These are phyloP conservation scores for Scelioninae gen. 2 DNA, from an alignment of 2,888 invertebrate genomes.

Conservation along the genomic window DNA sequence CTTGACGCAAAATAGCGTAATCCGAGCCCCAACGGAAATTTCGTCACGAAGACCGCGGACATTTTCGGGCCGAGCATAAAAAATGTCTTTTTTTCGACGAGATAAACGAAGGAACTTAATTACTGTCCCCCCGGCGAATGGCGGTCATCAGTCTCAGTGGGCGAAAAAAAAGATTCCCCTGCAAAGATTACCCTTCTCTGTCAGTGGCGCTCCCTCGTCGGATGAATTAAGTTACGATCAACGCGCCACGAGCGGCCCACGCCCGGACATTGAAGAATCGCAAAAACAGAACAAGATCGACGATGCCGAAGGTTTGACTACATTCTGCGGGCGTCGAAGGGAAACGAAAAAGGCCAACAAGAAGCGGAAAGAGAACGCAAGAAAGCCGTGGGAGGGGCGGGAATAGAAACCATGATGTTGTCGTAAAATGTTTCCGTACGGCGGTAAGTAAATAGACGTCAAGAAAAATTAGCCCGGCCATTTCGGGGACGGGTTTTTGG, in stretches of 20 bases:
- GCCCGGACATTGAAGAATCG: constrained; percentile 58
- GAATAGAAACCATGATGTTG: not conserved
- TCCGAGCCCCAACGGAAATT: constrained; percentile 38
- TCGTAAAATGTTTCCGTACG: too few species aligned
- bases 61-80: constrained; percentile 30
- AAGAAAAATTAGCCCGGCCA: too few species aligned
- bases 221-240: constrained; percentile 60
- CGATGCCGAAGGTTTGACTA: constrained; percentile 47
- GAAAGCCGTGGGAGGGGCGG: not conserved
- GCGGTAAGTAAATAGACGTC: too few species aligned
- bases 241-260: constrained; percentile 50
- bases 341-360: constrained; percentile 19
- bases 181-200: constrained; percentile 57
- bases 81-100: constrained; percentile 49
- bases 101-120: constrained; percentile 56
- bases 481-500: too few species aligned
- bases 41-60: constrained; percentile 27
- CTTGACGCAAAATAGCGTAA: constrained; percentile 30
- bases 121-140: constrained; percentile 52
- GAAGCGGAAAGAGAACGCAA: not conserved
- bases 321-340: constrained; percentile 54
- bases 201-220: constrained; percentile 56
- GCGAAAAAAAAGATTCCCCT: constrained; percentile 37
- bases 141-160: constrained; percentile 50
- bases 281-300: constrained; percentile 58